These are phyloP conservation scores for crab-eating macaque (Macaca fascicularis) DNA, from an alignment of 2,113 vertebrate genomes.

Conservation along the genomic window DNA sequence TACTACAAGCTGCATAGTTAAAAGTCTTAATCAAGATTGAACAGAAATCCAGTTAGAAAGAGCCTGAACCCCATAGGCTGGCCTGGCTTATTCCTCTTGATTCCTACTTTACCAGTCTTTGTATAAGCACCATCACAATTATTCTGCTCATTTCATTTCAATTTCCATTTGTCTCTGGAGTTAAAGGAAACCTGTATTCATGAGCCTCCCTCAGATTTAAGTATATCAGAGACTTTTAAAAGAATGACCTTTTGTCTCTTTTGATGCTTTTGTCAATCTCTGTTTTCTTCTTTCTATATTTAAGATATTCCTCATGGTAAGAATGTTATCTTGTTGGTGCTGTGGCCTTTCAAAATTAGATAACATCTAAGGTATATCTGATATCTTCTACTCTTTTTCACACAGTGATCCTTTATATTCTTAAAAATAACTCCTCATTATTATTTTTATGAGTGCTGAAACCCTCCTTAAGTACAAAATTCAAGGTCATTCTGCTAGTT, in stretches of 20 bases:
- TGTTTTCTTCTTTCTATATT: background rate
- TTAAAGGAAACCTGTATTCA: background rate
- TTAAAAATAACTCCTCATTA: slow-evolving; percentile 4
- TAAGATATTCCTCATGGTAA: background rate
- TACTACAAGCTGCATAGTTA: background rate
- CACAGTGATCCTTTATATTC: background rate
- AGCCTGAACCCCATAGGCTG: background rate
- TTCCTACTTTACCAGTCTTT: background rate
- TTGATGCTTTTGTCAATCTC: background rate
- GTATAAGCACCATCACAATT: background rate
- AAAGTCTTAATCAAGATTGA: background rate
- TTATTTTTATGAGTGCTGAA: background rate
- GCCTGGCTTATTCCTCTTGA: background rate
- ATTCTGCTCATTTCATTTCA: background rate
- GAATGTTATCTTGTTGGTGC: background rate
- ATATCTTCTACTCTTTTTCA: background rate
- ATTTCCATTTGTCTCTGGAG: background rate
- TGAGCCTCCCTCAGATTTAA: background rate
- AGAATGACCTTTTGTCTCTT: background rate
- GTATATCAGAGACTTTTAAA: background rate
- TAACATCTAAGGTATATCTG: background rate
- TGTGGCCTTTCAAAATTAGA: background rate
- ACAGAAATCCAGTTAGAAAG: background rate
- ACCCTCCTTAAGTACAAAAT: background rate
- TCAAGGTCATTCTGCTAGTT: background rate